Percentiles rank a stretch among this genome's conserved stretches.
Conservation (phyloP, 2,797 vertebrate species). For the Bucorvus abyssinicus region DNA sequence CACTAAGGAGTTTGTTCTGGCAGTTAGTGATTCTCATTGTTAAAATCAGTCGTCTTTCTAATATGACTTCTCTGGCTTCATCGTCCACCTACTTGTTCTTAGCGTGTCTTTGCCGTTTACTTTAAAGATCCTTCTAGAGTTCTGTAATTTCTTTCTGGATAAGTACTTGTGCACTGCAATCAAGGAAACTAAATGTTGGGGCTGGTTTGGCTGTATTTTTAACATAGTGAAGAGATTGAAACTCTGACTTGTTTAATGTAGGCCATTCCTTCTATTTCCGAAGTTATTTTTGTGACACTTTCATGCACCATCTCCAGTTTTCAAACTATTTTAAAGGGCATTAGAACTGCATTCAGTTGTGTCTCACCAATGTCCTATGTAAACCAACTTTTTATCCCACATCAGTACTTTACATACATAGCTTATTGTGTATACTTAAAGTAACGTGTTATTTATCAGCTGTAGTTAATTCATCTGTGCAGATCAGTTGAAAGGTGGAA, state of each 20-base stretch:
- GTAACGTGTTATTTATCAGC: background rate
- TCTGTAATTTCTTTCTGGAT: background rate
- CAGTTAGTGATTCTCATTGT: background rate
- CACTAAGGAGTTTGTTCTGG: background rate
- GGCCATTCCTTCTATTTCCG: background rate
- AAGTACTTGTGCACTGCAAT: background rate
- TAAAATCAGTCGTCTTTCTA: background rate
- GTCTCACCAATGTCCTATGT: background rate
- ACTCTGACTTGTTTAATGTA: background rate
- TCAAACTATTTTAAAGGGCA: background rate
- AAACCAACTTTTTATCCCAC: background rate
- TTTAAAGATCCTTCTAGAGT: background rate
- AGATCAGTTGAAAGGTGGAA: background rate
- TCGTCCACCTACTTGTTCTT: background rate
- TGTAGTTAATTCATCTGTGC: background rate
- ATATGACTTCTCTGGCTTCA: background rate
- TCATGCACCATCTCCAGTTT: background rate
- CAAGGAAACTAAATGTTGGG: background rate
- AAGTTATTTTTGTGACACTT: background rate
- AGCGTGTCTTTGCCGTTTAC: background rate
- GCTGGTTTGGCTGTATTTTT: background rate
- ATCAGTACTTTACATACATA: background rate
- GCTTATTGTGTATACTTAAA: background rate
- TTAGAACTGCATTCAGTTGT: background rate
- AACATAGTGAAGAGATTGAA: background rate